Base-by-base conservation (phyloP, 2,888 invertebrate genomes). In the Charanyca ferruginea region DNA sequence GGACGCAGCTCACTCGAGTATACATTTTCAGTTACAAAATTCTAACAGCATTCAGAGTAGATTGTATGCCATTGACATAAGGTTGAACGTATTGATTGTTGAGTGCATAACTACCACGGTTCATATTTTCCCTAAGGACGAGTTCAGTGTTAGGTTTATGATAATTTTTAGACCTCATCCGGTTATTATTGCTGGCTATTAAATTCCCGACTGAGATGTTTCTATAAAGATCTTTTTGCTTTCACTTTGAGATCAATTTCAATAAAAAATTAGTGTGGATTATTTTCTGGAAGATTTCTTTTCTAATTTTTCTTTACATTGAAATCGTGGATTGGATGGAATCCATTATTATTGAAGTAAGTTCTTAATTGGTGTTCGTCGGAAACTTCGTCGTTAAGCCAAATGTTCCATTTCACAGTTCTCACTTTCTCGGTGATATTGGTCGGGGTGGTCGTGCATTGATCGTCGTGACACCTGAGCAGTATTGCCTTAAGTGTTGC, bases 91-190 rank as follows among this genome's bases (percentile, higher is more conserved):
- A 4, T 9, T 11, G 6, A 35, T 42, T 38, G 41, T 62, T 6
- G 7, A 0, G 6, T 9, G 42, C 32, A 25, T 7, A 13, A 18
- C 38, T 42, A 6, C 6, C 9, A 5, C 70, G 66, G 80, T 64
- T 59, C 47, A 79, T 79, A 81, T 86, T 85, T 80, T 81, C 84
- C 81, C 83, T 83, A 83, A 86, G 84, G 87, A 83, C 81, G 82
- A 81, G 76, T 84, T 81, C 85, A 86, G 87, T 86, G 88, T 84
- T 87, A 86, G 87, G 89, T 87, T 89, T 88, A 88, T 88, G 87
- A 86, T 88, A 87, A 87, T 88, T 89, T 88, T 89, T 87, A 87
- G 85, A 85, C 87, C 87, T 85, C 86, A 87, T 87, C 85, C 86
- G 81, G 85, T 87, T 87, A 89, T 89, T 89, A 89, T 88, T 83